Evolutionary conservation across 2,888 invertebrate genomes (phyloP), one percentile per base, ranked within the genome.

Genomic region (Leptinotarsa tumamoca): DNA sequence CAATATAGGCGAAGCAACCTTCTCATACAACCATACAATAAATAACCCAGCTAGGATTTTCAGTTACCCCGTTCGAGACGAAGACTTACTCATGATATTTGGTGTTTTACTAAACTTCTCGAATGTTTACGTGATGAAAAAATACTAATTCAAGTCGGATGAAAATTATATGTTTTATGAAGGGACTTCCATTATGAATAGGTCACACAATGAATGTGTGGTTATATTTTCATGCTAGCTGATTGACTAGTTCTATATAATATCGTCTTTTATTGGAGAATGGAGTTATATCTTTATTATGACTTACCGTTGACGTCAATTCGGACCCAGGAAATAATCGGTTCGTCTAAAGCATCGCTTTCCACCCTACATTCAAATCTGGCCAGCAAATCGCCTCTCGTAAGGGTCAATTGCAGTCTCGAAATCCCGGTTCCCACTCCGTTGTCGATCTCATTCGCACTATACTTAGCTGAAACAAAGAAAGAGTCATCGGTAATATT

Each of bases 291-390:
- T 52, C 4, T 4, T 17, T 0, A 43, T 43, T 43, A 10, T 43
- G 17, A 89, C 93, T 90, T 87, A 95, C 95, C 95, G 88, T 94
- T 91, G 61, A 95, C 94, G 85, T 95, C 93, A 49, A 94, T 90
- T 78, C 91, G 91, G 77, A 95, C 89, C 85, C 89, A 90, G 78
- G 90, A 90, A 18, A 90, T 89, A 74, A 93, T 90, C 4, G 92
- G 91, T 66, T 91, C 89, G 49, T 91, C 90, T 23, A 95, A 87
- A 0, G 95, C 94, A 1, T 92, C 92, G 67, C 94, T 95, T 74
- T 92, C 91, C 67, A 94, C 94, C 80, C 91, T 91, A 85, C 95
- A 95, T 82, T 92, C 92, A 83, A 94, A 92, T 81, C 91, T 91
- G 0, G 94, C 93, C 2, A 92, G 92, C 74, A 96, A 88, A 89